Conservation (phyloP, 2,797 vertebrate genomes). For the Echeneis naucrates region DNA sequence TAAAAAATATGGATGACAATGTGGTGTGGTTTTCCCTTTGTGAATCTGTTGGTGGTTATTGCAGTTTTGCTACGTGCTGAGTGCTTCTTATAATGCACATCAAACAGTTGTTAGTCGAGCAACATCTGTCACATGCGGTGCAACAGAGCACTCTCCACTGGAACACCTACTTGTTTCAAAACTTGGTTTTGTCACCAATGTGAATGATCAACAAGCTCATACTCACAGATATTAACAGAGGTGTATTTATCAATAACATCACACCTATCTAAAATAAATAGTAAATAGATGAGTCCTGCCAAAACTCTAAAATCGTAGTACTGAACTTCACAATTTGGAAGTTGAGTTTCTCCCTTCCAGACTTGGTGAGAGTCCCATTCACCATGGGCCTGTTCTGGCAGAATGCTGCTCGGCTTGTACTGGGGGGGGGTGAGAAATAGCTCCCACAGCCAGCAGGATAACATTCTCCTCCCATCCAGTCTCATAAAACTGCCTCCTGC, state of each 20-base stretch:
- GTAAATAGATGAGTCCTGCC: background rate
- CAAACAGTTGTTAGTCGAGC: conserved; percentile 13
- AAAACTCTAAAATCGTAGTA: conserved; percentile 9
- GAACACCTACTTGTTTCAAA: background rate
- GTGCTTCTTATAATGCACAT: conserved; percentile 25
- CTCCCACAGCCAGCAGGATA: conserved; percentile 73
- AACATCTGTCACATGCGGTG: conserved; percentile 31
- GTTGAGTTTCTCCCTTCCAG: conserved; percentile 57
- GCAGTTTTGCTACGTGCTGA: conserved; percentile 3
- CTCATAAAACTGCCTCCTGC: conserved; percentile 68
- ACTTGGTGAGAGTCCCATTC: conserved; percentile 67
- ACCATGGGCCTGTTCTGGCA: conserved; percentile 74
- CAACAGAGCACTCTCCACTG: background rate
- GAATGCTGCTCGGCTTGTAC: conserved; percentile 60
- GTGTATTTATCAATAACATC: background rate
- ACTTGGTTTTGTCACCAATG: background rate
- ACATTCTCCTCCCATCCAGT: conserved; percentile 70
- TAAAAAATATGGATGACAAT: background rate
- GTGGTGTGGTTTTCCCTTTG: background rate
- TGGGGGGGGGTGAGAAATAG: conserved; percentile 68
- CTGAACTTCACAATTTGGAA: conserved; percentile 24
- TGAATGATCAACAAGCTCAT: background rate
- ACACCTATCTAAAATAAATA: background rate
- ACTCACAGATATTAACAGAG: background rate
- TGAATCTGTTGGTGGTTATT: conserved; percentile 27